A percentile compares a stretch with the other conserved stretches of the same genome.
phyloP scores from a whole-genome alignment of 2,888 invertebrate species.

The Nasonovia ribisnigri region DNA sequence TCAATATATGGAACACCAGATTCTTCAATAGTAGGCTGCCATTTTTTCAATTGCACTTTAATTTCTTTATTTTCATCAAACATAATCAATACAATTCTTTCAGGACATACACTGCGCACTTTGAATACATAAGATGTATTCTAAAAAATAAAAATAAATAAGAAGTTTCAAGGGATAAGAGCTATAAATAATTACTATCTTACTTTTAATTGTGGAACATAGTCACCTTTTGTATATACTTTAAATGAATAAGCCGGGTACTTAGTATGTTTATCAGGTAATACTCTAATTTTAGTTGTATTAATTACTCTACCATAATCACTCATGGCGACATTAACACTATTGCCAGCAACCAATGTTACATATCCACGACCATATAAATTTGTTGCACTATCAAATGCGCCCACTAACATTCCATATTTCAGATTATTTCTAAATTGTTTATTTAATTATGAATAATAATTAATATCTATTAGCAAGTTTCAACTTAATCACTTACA shows the following conservation, averaged over 20 bases:
- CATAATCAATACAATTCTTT: conserved; percentile 46
- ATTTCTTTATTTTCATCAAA: conserved; percentile 35
- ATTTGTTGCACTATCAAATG: conserved; percentile 47
- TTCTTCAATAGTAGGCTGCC: conserved; percentile 53
- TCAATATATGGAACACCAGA: conserved; percentile 57
- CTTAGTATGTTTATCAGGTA: conserved; percentile 23
- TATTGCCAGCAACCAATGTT: conserved; percentile 44
- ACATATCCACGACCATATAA: conserved; percentile 58
- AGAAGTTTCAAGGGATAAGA: not conserved
- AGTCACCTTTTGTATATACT: conserved; percentile 38
- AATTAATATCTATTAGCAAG: not conserved
- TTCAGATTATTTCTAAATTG: conserved; percentile 38
- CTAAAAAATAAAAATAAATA: conserved; percentile 3
- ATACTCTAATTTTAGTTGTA: not conserved
- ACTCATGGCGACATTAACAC: conserved; percentile 40
- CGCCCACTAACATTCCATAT: conserved; percentile 55
- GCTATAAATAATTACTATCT: not conserved
- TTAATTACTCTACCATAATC: conserved; percentile 61
- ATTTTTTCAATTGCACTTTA: conserved; percentile 53
- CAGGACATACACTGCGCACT: not conserved
- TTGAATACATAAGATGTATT: conserved; percentile 32
- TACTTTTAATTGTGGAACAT: conserved; percentile 43
- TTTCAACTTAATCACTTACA: conserved; percentile 17
- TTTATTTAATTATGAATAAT: not conserved
- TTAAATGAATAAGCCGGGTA: conserved; percentile 47